Evolutionary conservation across 1,140 invertebrate species (phyloP).

Genomic region (Chelonus insularis): DNA sequence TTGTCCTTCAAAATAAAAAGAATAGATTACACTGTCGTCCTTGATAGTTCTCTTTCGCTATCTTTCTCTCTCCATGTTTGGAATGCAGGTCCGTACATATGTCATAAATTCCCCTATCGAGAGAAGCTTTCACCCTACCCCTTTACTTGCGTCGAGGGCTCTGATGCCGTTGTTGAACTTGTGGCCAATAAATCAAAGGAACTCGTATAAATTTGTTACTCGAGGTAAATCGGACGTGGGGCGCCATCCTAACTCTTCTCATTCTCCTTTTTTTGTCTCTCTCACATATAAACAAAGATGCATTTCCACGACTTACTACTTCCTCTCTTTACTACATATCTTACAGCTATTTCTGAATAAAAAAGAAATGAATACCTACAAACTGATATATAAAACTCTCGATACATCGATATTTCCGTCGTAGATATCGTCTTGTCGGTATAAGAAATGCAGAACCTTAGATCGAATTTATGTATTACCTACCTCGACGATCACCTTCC

Average conservation of each 20-base stretch:
- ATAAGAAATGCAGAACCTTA: not conserved
- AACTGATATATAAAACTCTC: slow-evolving; percentile 15
- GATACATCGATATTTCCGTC: slow-evolving; percentile 14
- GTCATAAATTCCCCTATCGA: slow-evolving; percentile 47
- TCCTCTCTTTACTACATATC: not conserved
- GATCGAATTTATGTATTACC: slow-evolving; percentile 21
- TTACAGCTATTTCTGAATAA: not conserved
- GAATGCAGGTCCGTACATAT: slow-evolving; percentile 28
- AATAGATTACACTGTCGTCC: slow-evolving; percentile 13
- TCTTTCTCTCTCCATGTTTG: slow-evolving; percentile 15
- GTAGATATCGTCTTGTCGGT: slow-evolving; percentile 10
- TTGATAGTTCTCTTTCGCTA: slow-evolving; percentile 11
- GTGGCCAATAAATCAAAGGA: slow-evolving; percentile 28
- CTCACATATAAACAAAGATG: slow-evolving; percentile 11
- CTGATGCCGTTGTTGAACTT: slow-evolving; percentile 35
- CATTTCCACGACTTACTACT: not conserved
- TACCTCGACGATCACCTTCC: slow-evolving; percentile 8
- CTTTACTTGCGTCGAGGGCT: slow-evolving; percentile 43
- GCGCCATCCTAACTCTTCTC: slow-evolving; percentile 11
- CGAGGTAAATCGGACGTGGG: slow-evolving; percentile 28
- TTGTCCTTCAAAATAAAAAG: not conserved
- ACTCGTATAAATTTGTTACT: slow-evolving; percentile 30
- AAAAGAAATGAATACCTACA: not conserved
- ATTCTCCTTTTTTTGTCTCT: not conserved
- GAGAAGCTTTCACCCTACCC: slow-evolving; percentile 44